Evolutionary conservation across 2,797 vertebrate species (phyloP).

Genomic region (Melanotaenia maccullochi): DNA sequence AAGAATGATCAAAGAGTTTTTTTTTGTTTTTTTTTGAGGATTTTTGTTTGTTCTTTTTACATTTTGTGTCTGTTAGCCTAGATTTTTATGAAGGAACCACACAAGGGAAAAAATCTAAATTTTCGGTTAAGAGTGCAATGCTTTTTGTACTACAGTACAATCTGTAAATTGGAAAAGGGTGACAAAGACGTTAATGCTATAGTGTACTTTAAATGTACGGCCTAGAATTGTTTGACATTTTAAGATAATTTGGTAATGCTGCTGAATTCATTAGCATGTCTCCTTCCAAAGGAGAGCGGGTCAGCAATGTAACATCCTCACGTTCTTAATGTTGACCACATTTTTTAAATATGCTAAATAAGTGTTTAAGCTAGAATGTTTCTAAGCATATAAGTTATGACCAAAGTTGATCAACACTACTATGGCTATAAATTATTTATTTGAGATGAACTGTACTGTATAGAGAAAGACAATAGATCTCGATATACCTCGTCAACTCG

Average conservation of each 20-base stretch:
- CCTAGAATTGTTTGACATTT: conserved; percentile 77
- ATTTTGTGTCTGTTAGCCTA: conserved; percentile 70
- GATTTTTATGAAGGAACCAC: conserved; percentile 83
- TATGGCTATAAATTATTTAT: conserved; percentile 86
- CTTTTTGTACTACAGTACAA: conserved; percentile 80
- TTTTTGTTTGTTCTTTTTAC: conserved; percentile 11
- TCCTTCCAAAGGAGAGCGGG: conserved; percentile 73
- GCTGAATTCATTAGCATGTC: conserved; percentile 71
- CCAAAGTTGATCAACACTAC: conserved; percentile 86
- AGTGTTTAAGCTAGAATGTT: conserved; percentile 84
- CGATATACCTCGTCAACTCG: conserved; percentile 84
- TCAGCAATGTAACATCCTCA: conserved; percentile 61
- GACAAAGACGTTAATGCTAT: conserved; percentile 75
- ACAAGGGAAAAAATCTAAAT: conserved; percentile 76
- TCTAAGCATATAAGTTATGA: conserved; percentile 85
- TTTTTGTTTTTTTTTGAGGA: conserved; percentile 2
- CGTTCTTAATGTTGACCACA: conserved; percentile 66
- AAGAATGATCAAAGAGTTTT: conserved; percentile 79
- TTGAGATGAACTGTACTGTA: conserved; percentile 85
- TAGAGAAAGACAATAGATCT: conserved; percentile 85
- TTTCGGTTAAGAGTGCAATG: conserved; percentile 79
- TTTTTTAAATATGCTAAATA: conserved; percentile 78
- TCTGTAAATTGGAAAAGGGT: conserved; percentile 75
- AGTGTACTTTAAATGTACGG: conserved; percentile 72
- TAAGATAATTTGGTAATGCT: conserved; percentile 75